Evolutionary conservation across 2,797 vertebrate genomes (phyloP).

Genomic region (Notolepis coatsorum): DNA sequence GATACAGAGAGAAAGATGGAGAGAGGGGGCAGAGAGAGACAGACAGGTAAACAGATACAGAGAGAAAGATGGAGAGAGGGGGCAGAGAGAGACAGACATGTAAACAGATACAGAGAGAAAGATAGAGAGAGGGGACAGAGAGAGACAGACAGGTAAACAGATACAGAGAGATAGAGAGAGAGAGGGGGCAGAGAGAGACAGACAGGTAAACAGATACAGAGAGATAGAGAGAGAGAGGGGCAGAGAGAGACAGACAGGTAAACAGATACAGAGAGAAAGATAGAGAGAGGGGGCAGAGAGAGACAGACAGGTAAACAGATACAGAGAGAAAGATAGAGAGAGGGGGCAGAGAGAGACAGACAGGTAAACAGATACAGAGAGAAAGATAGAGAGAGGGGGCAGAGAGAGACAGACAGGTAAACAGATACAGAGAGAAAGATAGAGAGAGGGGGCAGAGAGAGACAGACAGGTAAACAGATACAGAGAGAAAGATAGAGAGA

Average conservation of each 20-base stretch:
- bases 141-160: slow-evolving; percentile 7
- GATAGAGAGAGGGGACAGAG: slow-evolving; percentile 37
- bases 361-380: too few species aligned
- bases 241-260: background rate
- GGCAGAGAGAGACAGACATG: slow-evolving; percentile 40
- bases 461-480: slow-evolving; percentile 1
- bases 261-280: background rate
- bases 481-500: slow-evolving; percentile 24
- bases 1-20: too few species aligned
- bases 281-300: background rate
- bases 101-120: slow-evolving; percentile 31
- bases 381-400: slow-evolving; percentile 17
- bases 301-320: slow-evolving; percentile 48
- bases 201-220: slow-evolving; percentile 6
- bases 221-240: slow-evolving; percentile 21
- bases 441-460: slow-evolving; percentile 41
- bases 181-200: slow-evolving; percentile 34
- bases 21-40: slow-evolving; percentile 20
- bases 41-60: too few species aligned
- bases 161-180: slow-evolving; percentile 25
- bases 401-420: slow-evolving; percentile 36
- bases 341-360: slow-evolving; percentile 21
- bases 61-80: slow-evolving; percentile 17
- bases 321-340: too few species aligned
- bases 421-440: slow-evolving; percentile 34